Percentiles rank a stretch among this genome's conserved stretches.
phyloP scores from a whole-genome alignment of 2,797 vertebrate genomes.

The Periparus ater region DNA sequence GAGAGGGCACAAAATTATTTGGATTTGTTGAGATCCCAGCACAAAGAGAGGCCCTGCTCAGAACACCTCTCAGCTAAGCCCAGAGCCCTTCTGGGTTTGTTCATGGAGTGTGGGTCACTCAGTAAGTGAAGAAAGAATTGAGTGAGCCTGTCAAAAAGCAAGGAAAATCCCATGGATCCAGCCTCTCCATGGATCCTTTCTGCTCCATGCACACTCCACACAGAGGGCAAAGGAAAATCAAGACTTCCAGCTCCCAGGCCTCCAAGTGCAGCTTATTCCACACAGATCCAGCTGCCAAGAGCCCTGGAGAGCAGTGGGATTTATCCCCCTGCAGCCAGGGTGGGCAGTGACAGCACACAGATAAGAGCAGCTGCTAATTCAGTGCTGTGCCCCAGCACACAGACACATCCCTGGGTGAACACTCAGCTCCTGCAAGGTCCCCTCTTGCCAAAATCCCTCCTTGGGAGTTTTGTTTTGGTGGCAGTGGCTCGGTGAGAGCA shows the following conservation, averaged over 20 bases:
- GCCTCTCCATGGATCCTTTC: not conserved
- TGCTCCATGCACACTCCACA: accelerated
- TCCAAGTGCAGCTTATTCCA: accelerated
- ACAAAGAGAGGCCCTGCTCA: not conserved
- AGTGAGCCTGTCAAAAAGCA: not conserved
- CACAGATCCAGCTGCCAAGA: not conserved
- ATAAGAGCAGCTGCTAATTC: not conserved
- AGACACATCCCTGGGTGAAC: not conserved
- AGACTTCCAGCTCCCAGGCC: not conserved
- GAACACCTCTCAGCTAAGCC: not conserved
- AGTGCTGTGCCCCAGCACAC: not conserved
- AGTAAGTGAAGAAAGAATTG: not conserved
- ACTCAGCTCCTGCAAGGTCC: not conserved
- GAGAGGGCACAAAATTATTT: no score
- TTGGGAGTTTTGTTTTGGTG: not conserved
- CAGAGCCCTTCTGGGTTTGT: not conserved
- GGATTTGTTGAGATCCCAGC: not conserved
- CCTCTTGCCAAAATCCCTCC: not conserved
- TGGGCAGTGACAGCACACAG: not conserved
- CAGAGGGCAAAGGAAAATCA: not conserved
- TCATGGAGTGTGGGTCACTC: accelerated
- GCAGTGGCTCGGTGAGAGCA: not conserved
- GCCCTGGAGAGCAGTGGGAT: not conserved
- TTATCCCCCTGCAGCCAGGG: not conserved
- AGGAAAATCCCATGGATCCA: accelerated